Percentiles rank a stretch among this genome's conserved stretches.
phyloP scores from a whole-genome alignment of 1,140 invertebrate species.

The Zophobas atratus region DNA sequence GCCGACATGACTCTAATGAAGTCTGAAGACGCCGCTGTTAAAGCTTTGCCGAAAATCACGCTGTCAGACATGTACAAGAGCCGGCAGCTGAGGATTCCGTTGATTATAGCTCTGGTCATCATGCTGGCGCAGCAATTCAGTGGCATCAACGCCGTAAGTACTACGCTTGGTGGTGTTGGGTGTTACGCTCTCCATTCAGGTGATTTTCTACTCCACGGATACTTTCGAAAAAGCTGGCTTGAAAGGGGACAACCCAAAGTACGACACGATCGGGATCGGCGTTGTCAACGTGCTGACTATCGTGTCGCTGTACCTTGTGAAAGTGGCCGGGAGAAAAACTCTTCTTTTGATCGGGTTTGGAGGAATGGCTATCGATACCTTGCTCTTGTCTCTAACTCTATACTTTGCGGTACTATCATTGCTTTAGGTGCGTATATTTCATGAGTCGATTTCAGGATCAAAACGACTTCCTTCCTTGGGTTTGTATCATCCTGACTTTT shows the following conservation, averaged over 20 bases:
- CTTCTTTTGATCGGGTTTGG: constrained; percentile 82
- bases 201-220: constrained; percentile 89
- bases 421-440: neutral
- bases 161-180: constrained; percentile 4
- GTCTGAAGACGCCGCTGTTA: constrained; percentile 82
- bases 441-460: constrained; percentile 50
- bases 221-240: constrained; percentile 85
- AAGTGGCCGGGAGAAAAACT: constrained; percentile 86
- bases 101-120: constrained; percentile 86
- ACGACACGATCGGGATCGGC: constrained; percentile 90
- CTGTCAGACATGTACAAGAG: constrained; percentile 82
- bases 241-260: constrained; percentile 73
- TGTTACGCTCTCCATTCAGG: constrained; percentile 67
- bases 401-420: constrained; percentile 5
- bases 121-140: constrained; percentile 93
- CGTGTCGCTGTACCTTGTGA: constrained; percentile 88
- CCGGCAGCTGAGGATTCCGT: constrained; percentile 80
- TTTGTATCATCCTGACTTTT: constrained; percentile 83
- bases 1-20: constrained; percentile 92
- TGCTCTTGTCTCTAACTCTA: constrained; percentile 75
- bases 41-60: constrained; percentile 81
- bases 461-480: constrained; percentile 71
- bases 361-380: constrained; percentile 82
- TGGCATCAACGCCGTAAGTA: constrained; percentile 89
- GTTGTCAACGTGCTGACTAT: constrained; percentile 91